Conservation (phyloP, 2,888 invertebrate genomes). For the Crocallis elinguaria region DNA sequence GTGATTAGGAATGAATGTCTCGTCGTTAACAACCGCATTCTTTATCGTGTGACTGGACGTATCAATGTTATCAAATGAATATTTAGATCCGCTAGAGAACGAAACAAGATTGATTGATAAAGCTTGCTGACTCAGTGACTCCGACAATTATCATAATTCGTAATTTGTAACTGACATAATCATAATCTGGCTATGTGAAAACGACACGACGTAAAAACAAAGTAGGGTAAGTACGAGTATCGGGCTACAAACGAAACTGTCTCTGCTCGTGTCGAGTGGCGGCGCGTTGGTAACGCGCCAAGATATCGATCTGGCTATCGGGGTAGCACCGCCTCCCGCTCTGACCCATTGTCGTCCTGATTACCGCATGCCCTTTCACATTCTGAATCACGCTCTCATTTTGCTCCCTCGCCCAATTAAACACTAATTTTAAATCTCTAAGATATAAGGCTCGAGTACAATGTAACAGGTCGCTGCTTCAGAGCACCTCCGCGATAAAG, state of each 20-base stretch:
- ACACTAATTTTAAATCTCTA: conserved; percentile 13
- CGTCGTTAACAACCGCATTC: background rate
- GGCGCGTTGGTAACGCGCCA: conserved; percentile 52
- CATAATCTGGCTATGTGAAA: conserved; percentile 15
- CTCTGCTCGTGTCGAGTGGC: conserved; percentile 37
- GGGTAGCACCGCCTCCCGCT: conserved; percentile 6
- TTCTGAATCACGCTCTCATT: conserved; percentile 62
- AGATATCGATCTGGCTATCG: conserved; percentile 40
- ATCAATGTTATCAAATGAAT: background rate
- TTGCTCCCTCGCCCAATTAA: conserved; percentile 33
- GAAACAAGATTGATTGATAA: background rate
- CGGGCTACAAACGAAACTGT: conserved; percentile 35
- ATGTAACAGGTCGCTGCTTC: conserved; percentile 1
- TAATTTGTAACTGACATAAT: conserved; percentile 8
- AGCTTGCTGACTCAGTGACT: background rate
- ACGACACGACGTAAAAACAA: conserved; percentile 21
- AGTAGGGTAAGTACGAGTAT: conserved; percentile 28
- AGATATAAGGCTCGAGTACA: conserved; percentile 1
- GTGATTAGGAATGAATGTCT: background rate
- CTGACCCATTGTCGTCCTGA: conserved; percentile 62
- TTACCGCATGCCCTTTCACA: conserved; percentile 59
- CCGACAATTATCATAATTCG: background rate
- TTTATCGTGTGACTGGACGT: background rate
- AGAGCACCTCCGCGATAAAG: conserved; percentile 9
- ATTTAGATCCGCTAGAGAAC: background rate